Percentiles rank a stretch among this genome's conserved stretches.
These are phyloP conservation scores for Garra rufa DNA, from an alignment of 2,113 vertebrate species.

Conservation along the genomic window DNA sequence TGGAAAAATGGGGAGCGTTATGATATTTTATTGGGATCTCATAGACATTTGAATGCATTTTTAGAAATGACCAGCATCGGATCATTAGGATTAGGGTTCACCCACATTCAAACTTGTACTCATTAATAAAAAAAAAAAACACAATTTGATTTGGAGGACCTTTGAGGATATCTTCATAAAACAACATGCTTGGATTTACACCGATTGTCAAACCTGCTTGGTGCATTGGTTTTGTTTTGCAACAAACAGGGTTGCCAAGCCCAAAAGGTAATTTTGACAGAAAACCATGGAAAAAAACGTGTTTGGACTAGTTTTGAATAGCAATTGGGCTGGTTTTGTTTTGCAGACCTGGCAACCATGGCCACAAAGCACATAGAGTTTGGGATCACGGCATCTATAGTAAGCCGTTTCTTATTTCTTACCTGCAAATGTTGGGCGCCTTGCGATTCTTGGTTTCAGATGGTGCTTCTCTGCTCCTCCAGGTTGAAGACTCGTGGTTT, in stretches of 20 bases:
- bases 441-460: not conserved
- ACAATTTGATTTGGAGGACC: not conserved
- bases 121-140: not conserved
- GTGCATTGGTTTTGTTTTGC: not conserved
- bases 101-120: too few species aligned
- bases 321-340: not conserved
- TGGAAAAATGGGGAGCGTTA: constrained; percentile 1
- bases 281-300: too few species aligned
- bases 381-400: not conserved
- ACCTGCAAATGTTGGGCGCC: not conserved
- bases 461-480: constrained; percentile 9
- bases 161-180: not conserved
- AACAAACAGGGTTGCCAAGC: not conserved
- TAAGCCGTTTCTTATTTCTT: not conserved
- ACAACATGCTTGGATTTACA: not conserved
- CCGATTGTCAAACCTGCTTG: not conserved
- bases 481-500: not conserved
- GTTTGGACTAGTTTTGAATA: too few species aligned
- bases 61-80: not conserved
- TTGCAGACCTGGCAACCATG: not conserved
- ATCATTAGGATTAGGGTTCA: not conserved
- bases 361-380: not conserved
- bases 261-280: not conserved
- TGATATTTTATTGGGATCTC: not conserved
- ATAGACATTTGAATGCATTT: constrained; percentile 7